phyloP scores from a whole-genome alignment of 2,888 invertebrate genomes.

The Cataglyphis altisquamis region DNA sequence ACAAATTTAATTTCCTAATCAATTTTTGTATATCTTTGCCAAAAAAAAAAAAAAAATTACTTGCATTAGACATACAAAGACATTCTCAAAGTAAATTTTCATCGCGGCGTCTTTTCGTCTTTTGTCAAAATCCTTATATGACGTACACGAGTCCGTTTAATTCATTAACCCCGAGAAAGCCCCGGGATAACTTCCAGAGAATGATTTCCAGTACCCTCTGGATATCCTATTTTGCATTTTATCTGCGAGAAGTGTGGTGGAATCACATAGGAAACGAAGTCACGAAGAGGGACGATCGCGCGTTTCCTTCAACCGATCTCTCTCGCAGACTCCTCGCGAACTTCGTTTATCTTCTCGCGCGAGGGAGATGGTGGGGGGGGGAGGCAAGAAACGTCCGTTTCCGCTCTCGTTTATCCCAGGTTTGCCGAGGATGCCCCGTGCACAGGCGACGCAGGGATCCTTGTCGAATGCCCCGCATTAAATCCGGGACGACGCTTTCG shows the following conservation, averaged over 20 bases:
- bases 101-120: neutral
- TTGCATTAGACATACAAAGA: neutral
- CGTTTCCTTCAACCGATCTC: conserved; percentile 30
- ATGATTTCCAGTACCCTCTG: conserved; percentile 5
- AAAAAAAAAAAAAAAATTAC: neutral
- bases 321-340: conserved; percentile 39
- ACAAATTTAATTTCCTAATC: neutral
- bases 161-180: conserved; percentile 29
- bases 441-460: conserved; percentile 23
- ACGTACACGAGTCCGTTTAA: conserved; percentile 13
- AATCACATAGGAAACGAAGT: conserved; percentile 48
- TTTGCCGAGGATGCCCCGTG: conserved; percentile 27
- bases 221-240: conserved; percentile 44
- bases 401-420: conserved; percentile 66
- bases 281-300: conserved; percentile 59
- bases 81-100: neutral
- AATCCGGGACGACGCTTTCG: conserved; percentile 63
- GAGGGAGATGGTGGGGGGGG: no score
- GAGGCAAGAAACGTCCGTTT: neutral
- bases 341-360: conserved; percentile 69
- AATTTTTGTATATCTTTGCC: neutral
- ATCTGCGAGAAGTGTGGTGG: conserved; percentile 28
- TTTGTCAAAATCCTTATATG: neutral
- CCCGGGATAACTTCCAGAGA: conserved; percentile 22
- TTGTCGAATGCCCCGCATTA: conserved; percentile 70